These are phyloP conservation scores for Eupithecia centaureata DNA, from an alignment of 2,888 invertebrate species.

Conservation along the genomic window DNA sequence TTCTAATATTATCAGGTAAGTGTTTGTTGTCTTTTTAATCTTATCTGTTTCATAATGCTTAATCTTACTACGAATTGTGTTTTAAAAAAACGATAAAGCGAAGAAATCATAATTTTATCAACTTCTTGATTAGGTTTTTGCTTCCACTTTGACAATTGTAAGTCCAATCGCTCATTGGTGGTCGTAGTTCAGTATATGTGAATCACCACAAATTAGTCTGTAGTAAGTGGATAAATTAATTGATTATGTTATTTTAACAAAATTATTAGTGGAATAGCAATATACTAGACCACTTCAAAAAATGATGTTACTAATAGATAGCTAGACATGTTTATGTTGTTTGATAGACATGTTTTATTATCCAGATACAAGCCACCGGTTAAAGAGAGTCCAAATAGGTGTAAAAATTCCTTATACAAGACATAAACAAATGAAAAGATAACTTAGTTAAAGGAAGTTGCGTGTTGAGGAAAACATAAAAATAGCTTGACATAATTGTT, in stretches of 20 bases:
- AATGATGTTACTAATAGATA: no score
- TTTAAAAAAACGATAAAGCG: not conserved
- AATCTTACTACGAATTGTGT: not conserved
- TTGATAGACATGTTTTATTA: no score
- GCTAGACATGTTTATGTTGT: no score
- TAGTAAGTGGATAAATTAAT: no score
- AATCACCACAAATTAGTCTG: no score
- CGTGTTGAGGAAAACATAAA: conserved; percentile 1
- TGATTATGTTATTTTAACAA: no score
- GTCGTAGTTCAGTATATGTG: no score
- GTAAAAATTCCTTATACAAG: not conserved
- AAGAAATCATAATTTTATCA: not conserved
- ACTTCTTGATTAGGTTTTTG: not conserved
- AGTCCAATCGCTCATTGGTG: no score
- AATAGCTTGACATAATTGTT: not conserved
- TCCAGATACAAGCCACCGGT: no score
- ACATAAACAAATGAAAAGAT: not conserved
- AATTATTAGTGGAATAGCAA: no score
- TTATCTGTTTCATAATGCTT: not conserved
- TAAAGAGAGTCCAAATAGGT: no score
- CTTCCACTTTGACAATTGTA: not conserved
- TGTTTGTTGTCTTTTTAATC: conserved; percentile 5
- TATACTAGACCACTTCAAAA: no score
- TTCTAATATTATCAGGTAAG: conserved; percentile 4
- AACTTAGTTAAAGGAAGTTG: not conserved